Percentiles rank a stretch among this genome's conserved stretches.
Evolutionary conservation across 2,113 vertebrate species (phyloP).

Genomic region (Excalfactoria chinensis): DNA sequence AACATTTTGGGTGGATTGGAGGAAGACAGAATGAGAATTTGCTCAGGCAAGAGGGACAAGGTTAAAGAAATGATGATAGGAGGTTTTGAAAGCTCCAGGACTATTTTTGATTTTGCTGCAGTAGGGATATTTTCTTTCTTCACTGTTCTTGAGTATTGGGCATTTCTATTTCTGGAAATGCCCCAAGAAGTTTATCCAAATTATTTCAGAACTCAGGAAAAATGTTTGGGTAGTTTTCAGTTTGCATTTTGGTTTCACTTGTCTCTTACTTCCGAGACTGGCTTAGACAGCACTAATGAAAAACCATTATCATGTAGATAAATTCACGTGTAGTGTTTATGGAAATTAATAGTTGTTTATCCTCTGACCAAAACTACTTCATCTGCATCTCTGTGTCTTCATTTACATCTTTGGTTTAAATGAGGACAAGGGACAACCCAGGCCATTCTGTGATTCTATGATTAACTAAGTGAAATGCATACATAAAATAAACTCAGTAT

Average conservation of each 20-base stretch:
- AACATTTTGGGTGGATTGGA: neutral
- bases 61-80: slow-evolving; percentile 22
- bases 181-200: slow-evolving; percentile 4
- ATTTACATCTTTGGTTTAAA: neutral
- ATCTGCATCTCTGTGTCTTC: neutral
- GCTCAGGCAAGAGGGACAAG: neutral
- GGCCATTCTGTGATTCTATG: too few relatives aligned
- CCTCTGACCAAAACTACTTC: neutral
- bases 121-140: slow-evolving; percentile 34
- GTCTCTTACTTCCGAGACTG: neutral
- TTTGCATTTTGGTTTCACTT: slow-evolving; percentile 23
- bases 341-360: neutral
- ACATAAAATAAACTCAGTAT: neutral
- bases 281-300: neutral
- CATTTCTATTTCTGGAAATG: slow-evolving; percentile 57
- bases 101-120: slow-evolving; percentile 56
- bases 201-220: slow-evolving; percentile 41
- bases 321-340: neutral
- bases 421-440: neutral
- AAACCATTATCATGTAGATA: neutral
- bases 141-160: slow-evolving; percentile 1
- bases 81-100: slow-evolving; percentile 32
- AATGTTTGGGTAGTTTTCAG: slow-evolving; percentile 13
- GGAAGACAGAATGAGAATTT: neutral
- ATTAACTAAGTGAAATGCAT: neutral